phyloP scores from a whole-genome alignment of 2,888 invertebrate species.

The Tupiocoris notatus region DNA sequence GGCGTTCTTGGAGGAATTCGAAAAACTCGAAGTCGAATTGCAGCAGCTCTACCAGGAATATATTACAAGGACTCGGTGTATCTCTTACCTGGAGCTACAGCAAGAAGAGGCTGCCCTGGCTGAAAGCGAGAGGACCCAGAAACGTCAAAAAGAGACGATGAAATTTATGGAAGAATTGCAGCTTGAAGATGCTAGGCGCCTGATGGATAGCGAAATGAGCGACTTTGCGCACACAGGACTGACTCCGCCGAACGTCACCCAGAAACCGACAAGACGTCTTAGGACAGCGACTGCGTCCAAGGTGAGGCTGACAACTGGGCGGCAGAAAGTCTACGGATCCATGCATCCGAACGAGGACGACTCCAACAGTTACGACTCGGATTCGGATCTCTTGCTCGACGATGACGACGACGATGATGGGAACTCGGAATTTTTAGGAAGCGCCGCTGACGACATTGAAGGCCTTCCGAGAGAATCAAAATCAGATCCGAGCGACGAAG shows the following conservation, averaged over 20 bases:
- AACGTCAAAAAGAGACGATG: conserved; percentile 58
- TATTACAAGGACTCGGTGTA: conserved; percentile 80
- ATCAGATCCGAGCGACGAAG: conserved; percentile 50
- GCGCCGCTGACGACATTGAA: conserved; percentile 48
- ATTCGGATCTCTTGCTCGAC: conserved; percentile 50
- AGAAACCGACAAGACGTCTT: conserved; percentile 42
- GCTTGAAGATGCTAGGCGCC: conserved; percentile 48
- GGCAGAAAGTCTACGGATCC: conserved; percentile 49
- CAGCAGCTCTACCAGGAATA: conserved; percentile 83
- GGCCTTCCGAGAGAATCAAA: conserved; percentile 45
- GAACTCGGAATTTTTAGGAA: conserved; percentile 46
- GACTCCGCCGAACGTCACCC: neutral
- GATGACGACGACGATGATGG: conserved; percentile 48
- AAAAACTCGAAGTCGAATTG: conserved; percentile 80
- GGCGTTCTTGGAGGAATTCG: conserved; percentile 94
- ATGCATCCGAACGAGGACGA: conserved; percentile 49
- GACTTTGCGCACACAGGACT: neutral
- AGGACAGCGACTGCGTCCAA: conserved; percentile 48
- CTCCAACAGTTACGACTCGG: conserved; percentile 49
- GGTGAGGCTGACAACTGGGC: conserved; percentile 45
- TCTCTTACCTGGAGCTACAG: conserved; percentile 83
- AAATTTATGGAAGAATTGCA: conserved; percentile 49
- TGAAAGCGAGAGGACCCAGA: conserved; percentile 75
- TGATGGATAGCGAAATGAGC: conserved; percentile 47
- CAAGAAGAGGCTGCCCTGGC: conserved; percentile 76